Base-by-base conservation (phyloP, 2,113 vertebrate genomes). In the Quiscalus mexicanus region DNA sequence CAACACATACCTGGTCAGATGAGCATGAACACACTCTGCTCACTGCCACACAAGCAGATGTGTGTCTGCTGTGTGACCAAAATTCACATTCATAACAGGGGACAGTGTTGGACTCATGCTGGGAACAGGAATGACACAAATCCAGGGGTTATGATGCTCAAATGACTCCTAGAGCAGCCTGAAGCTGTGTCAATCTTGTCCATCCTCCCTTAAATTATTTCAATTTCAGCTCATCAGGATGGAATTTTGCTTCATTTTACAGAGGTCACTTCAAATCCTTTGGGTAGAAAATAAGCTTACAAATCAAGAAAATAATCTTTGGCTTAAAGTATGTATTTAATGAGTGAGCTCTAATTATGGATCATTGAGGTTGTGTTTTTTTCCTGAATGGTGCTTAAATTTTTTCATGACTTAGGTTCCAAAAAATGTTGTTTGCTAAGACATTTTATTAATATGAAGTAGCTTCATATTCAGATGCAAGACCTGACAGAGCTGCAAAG, bases 11-110 rank as follows among this genome's bases (percentile, higher is more conserved):
- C 22, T 52, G 41, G 41, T 25, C 39, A 79, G 60, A 25, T 5
- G 30, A 81, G 28, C 18, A 4, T 0, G 0, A 39, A 18, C 2
- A 5, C 8, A 15, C 5, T 1, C 68, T 49, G 41, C 78, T 84
- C 42, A 18, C 39, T 64, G 84, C 27, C 59, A 25, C 3, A 4
- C 20, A n/a, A 67, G 9, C 50, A 87, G 45, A 44, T 10, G 16
- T 14, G 19, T 15, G 67, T 67, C 12, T 31, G 27, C 44, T 64
- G 16, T 10, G 15, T 60, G 53, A 56, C 31, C 27, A 71, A 65
- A 90, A 68, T 10, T 20, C 41, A 58, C 11, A 6, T 28, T 35
- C 70, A 17, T 15, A 56, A 68, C 2, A 0, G 8, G 7, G 12
- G 12, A 63, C 25, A 42, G 49, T 24, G 33, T 3, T 79, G 41